Conservation (phyloP, 2,797 vertebrate genomes). For the Urosaurus nigricauda region DNA sequence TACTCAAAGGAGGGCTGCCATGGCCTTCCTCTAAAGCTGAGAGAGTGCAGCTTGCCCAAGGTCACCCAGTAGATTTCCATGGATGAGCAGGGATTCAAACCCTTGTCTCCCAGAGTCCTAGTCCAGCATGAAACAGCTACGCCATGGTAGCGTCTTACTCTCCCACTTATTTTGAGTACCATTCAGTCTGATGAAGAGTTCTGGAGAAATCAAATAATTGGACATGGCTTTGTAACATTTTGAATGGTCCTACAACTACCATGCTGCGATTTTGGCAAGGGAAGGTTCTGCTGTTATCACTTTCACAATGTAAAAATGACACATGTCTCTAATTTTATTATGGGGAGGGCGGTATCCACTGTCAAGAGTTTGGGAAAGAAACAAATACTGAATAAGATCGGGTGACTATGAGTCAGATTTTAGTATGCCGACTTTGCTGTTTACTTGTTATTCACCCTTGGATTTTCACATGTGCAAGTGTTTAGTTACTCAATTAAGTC, state of each 20-base stretch:
- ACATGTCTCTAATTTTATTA: constrained; percentile 4
- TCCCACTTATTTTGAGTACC: neutral
- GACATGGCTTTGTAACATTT: neutral
- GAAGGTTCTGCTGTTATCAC: neutral
- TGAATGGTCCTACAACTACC: neutral
- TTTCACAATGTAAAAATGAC: neutral
- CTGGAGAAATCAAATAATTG: neutral
- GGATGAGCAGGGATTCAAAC: too few species aligned
- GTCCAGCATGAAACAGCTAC: too few species aligned
- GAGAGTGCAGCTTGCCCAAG: too few species aligned
- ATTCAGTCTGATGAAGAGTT: neutral
- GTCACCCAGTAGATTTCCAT: too few species aligned
- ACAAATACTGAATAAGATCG: constrained; percentile 42
- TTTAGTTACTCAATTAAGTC: constrained; percentile 26
- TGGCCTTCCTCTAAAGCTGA: too few species aligned
- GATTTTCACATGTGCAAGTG: neutral
- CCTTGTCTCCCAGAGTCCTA: too few species aligned
- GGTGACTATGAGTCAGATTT: constrained; percentile 22
- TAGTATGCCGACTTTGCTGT: neutral
- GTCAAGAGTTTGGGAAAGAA: constrained; percentile 1
- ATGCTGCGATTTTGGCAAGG: neutral
- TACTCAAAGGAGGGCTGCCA: too few species aligned
- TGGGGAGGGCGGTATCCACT: neutral
- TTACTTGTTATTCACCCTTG: constrained; percentile 32
- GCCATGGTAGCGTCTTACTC: neutral